A percentile compares a stretch with the other conserved stretches of the same genome.
These are phyloP conservation scores for Prolemur simus DNA, from an alignment of 2,113 vertebrate species.

Conservation along the genomic window DNA sequence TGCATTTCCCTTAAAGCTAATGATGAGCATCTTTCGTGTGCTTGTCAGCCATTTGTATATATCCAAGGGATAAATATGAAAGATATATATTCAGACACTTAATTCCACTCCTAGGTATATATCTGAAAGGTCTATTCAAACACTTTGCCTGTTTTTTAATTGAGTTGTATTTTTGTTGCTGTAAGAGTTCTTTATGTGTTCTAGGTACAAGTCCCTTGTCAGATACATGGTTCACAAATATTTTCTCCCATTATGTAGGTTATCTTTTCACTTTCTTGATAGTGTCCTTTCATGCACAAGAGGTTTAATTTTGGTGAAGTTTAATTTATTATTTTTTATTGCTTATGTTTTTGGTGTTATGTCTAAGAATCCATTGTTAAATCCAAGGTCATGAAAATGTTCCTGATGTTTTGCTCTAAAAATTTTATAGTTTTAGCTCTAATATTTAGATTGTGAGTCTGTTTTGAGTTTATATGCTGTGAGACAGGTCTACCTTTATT, in stretches of 20 bases:
- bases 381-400: background rate
- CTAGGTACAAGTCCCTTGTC: background rate
- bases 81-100: background rate
- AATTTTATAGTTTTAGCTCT: background rate
- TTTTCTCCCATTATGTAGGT: background rate
- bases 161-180: background rate
- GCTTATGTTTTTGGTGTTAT: background rate
- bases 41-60: background rate
- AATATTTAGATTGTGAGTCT: background rate
- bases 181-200: background rate
- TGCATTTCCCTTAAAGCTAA: background rate
- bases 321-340: background rate
- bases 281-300: background rate
- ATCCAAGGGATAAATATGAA: too few relatives aligned
- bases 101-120: background rate
- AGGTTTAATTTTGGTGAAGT: background rate
- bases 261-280: background rate
- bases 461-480: background rate
- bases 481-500: background rate
- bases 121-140: background rate
- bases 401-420: background rate
- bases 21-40: background rate
- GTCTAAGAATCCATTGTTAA: background rate
- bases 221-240: background rate
- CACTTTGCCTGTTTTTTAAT: background rate